Percentiles rank a stretch among this genome's conserved stretches.
Conservation (phyloP, 2,797 vertebrate genomes). For the Taeniopygia guttata region DNA sequence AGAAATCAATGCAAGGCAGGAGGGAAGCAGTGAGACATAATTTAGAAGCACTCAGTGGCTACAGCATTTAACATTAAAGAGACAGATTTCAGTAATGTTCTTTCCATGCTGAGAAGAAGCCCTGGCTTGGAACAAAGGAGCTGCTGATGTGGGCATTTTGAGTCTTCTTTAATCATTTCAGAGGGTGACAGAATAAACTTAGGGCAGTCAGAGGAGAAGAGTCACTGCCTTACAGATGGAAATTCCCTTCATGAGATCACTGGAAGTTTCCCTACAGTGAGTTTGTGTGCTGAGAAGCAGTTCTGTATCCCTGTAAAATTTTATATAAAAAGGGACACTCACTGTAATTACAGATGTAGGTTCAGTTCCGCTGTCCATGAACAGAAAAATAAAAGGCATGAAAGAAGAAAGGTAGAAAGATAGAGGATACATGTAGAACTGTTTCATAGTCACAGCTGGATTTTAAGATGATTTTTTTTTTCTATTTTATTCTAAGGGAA, state of each 20-base stretch:
- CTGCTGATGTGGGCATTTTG: not conserved
- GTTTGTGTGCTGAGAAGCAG: not conserved
- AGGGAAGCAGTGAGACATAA: not conserved
- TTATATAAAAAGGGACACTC: not conserved
- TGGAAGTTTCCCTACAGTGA: not conserved
- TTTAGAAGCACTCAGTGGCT: not conserved
- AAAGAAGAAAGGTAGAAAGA: not conserved
- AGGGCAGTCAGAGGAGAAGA: not conserved
- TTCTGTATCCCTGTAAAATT: not conserved
- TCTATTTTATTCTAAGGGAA: not conserved
- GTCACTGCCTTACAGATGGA: not conserved
- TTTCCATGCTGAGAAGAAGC: not conserved
- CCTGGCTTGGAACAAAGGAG: not conserved
- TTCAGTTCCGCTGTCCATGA: not conserved
- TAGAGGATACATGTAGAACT: not conserved
- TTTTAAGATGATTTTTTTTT: not conserved
- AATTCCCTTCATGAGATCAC: not conserved
- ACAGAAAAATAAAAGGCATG: not conserved
- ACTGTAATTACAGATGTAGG: not conserved
- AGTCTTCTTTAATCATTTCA: not conserved
- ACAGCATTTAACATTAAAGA: slow-evolving; percentile 9
- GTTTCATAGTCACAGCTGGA: not conserved
- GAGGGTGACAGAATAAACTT: not conserved
- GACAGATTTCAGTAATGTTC: slow-evolving; percentile 6
- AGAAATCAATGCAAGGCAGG: slow-evolving; percentile 42